phyloP scores from a whole-genome alignment of 1,140 invertebrate species.

The Drosophila pseudoananassae region DNA sequence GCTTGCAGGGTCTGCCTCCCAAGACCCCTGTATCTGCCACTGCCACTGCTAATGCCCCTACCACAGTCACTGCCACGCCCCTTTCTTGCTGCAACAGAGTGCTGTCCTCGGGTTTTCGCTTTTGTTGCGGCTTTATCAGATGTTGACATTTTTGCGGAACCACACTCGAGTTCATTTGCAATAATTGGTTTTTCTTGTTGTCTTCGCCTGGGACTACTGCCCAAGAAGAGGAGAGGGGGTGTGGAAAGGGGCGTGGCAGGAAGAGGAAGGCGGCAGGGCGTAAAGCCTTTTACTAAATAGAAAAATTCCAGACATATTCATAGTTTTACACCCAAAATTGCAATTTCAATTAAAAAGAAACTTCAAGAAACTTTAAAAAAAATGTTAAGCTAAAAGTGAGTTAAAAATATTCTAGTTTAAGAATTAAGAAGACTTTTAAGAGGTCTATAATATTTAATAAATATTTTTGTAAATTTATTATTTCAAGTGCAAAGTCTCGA shows the following conservation, averaged over 20 bases:
- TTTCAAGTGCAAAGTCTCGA: conserved; percentile 17
- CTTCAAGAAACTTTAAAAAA: not conserved
- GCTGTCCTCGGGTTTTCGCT: conserved; percentile 33
- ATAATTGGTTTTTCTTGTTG: conserved; percentile 83
- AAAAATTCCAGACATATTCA: conserved; percentile 65
- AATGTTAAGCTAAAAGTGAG: no score
- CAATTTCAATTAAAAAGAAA: conserved; percentile 30
- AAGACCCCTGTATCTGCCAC: not conserved
- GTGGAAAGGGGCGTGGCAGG: not conserved
- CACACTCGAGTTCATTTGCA: conserved; percentile 83
- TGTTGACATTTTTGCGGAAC: conserved; percentile 82
- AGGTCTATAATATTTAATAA: no score
- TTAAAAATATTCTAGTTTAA: no score
- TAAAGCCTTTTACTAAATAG: conserved; percentile 39
- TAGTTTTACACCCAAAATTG: conserved; percentile 44
- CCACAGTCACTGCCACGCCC: conserved; percentile 4
- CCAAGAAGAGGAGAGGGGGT: not conserved
- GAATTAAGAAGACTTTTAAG: not conserved
- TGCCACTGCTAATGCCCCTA: not conserved
- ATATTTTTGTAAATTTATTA: not conserved
- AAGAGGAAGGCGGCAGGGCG: not conserved
- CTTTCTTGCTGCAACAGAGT: conserved; percentile 7
- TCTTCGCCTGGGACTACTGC: conserved; percentile 17
- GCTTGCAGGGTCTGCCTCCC: conserved; percentile 49
- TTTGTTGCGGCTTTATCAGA: conserved; percentile 76